A percentile compares a stretch with the other conserved stretches of the same genome.
These are phyloP conservation scores for Campylorhamphus procurvoides DNA, from an alignment of 2,113 vertebrate genomes.

Conservation along the genomic window DNA sequence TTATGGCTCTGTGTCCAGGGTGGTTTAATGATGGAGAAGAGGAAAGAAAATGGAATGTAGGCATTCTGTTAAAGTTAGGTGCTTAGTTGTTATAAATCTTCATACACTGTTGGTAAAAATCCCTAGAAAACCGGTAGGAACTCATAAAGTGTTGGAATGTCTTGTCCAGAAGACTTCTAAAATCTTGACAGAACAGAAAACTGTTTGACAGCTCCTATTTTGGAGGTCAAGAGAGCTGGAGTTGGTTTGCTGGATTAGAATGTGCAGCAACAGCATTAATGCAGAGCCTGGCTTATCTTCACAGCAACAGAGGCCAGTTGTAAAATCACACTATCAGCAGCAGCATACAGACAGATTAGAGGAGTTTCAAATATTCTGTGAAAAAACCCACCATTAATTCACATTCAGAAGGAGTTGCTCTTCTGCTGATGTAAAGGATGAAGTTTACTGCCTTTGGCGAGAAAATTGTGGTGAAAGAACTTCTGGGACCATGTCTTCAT, in stretches of 20 bases:
- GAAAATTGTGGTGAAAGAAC: background rate
- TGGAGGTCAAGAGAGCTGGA: background rate
- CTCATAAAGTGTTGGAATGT: background rate
- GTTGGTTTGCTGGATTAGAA: background rate
- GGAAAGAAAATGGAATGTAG: background rate
- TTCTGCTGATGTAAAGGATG: background rate
- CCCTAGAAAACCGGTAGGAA: background rate
- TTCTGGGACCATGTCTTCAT: background rate
- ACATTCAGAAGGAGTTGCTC: background rate
- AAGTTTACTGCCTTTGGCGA: background rate
- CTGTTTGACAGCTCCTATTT: background rate
- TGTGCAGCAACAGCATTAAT: background rate
- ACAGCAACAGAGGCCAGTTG: background rate
- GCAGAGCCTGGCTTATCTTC: background rate
- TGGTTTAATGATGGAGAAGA: background rate
- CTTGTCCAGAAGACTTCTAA: background rate
- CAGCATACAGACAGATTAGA: background rate
- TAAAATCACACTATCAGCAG: background rate
- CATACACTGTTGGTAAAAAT: background rate
- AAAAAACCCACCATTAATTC: background rate
- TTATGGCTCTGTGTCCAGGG: background rate
- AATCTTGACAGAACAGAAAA: background rate
- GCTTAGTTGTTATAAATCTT: background rate
- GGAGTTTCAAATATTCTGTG: background rate
- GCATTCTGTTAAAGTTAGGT: background rate